Evolutionary conservation across 2,888 invertebrate genomes (phyloP), one percentile per base, ranked within the genome.

Genomic region (Rhingia campestris): DNA sequence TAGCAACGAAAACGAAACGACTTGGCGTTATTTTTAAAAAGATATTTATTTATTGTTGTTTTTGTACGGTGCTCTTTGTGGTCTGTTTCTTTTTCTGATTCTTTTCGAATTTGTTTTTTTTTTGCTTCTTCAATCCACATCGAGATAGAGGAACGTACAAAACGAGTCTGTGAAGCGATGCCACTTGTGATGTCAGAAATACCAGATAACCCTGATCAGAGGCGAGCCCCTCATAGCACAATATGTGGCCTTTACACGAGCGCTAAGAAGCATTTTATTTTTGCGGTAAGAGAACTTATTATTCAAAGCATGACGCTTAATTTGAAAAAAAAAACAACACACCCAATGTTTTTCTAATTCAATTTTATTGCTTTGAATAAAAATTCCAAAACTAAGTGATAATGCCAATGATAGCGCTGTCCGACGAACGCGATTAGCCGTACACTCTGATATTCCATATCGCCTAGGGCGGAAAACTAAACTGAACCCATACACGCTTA

Each of bases 161-260:
- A 77, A 47, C 49, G 37, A 70, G 49, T 70, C 41, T 47, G 7
- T 39, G 14, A 35, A 47, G 49, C 32, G 43, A 39, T 73, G 39
- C 47, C 12, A 67, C 45, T 79, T 51, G 63, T 77, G 77, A 67
- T 69, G 82, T 82, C 79, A 82, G 67, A 66, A 32, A 64, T 12
- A 73, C 76, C 41, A 73, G 66, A 79, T 74, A 70, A 79, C 79
- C 69, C 64, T 75, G 69, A 54, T 70, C 53, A 61, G 74, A 69
- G 75, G 69, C 84, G 84, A 84, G 84, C 84, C 84, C 76, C 84
- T 66, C 51, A 63, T 33, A 77, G 30, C 35, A 39, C 6, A 14
- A 12, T 70, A 37, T 30, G 37, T 72, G 81, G 76, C 81, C 81
- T 81, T 66, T 72, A 53, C 66, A 58, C 43, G 47, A 61, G 53